These are phyloP conservation scores for Oplegnathus fasciatus DNA, from an alignment of 2,113 vertebrate genomes.

Conservation along the genomic window DNA sequence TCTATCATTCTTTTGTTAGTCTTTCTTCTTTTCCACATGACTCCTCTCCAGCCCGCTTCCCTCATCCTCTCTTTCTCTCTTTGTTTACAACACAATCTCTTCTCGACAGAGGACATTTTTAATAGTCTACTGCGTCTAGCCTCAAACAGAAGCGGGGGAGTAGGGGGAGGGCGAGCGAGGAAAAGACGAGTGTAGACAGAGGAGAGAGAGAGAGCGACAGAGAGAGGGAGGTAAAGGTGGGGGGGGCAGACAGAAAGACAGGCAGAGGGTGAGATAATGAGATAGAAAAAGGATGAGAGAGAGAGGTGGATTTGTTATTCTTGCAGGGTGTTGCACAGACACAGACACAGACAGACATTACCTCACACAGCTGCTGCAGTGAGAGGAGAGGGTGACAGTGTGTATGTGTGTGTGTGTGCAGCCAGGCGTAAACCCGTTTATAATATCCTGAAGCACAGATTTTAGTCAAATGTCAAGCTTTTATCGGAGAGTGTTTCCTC, in stretches of 20 bases:
- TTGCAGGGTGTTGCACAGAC: conserved; percentile 74
- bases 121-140: conserved; percentile 66
- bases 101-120: conserved; percentile 68
- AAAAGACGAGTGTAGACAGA: conserved; percentile 23
- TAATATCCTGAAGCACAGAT: conserved; percentile 63
- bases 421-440: conserved; percentile 51
- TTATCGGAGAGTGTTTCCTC: conserved; percentile 16
- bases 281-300: conserved; percentile 64
- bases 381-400: conserved; percentile 56
- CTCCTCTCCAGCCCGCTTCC: neutral
- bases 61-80: conserved; percentile 24
- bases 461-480: conserved; percentile 63
- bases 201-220: neutral
- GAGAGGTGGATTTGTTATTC: conserved; percentile 73
- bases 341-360: conserved; percentile 76
- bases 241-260: conserved; percentile 56
- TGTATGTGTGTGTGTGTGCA: conserved; percentile 51
- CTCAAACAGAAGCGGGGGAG: conserved; percentile 57
- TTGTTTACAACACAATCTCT: conserved; percentile 58
- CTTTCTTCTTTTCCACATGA: neutral
- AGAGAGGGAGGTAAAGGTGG: conserved; percentile 37
- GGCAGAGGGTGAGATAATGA: conserved; percentile 67
- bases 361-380: conserved; percentile 77
- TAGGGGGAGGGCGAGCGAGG: neutral
- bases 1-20: neutral